A percentile compares a stretch with the other conserved stretches of the same genome.
These are phyloP conservation scores for Hephaestus fuliginosus DNA, from an alignment of 2,797 vertebrate species.

Conservation along the genomic window DNA sequence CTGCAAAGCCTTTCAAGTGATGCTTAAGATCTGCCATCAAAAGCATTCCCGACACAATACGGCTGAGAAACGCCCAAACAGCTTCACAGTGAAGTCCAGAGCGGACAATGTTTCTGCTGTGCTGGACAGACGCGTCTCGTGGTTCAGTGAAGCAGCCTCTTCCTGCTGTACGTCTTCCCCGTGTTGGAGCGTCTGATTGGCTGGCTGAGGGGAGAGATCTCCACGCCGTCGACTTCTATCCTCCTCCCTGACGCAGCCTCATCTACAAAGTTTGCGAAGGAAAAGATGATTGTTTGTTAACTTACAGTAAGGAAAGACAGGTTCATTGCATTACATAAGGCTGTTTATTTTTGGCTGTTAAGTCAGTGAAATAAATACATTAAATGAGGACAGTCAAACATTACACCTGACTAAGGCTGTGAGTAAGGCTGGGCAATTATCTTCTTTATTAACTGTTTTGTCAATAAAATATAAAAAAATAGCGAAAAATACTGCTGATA, in stretches of 20 bases:
- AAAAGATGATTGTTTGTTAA: background rate
- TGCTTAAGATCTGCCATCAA: slow-evolving; percentile 41
- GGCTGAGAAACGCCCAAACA: background rate
- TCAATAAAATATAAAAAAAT: background rate
- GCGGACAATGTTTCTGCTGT: background rate
- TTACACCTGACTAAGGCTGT: background rate
- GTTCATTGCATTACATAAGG: too few species aligned
- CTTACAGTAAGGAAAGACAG: background rate
- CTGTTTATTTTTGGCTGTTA: background rate
- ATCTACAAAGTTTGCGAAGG: slow-evolving; percentile 39
- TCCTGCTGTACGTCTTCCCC: slow-evolving; percentile 89
- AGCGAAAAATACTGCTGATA: background rate
- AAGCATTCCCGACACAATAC: background rate
- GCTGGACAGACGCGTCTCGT: background rate
- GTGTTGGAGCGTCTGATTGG: slow-evolving; percentile 61
- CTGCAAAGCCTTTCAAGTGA: slow-evolving; percentile 2
- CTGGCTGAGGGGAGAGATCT: slow-evolving; percentile 83
- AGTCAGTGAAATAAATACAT: background rate
- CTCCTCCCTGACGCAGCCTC: slow-evolving; percentile 61
- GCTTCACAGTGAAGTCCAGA: slow-evolving; percentile 18
- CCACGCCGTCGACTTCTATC: slow-evolving; percentile 40
- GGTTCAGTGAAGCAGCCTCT: slow-evolving; percentile 87
- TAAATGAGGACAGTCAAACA: background rate
- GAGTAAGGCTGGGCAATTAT: background rate
- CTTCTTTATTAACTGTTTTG: background rate